Evolutionary conservation across 2,888 invertebrate species (phyloP).

Genomic region (Thera britannica): DNA sequence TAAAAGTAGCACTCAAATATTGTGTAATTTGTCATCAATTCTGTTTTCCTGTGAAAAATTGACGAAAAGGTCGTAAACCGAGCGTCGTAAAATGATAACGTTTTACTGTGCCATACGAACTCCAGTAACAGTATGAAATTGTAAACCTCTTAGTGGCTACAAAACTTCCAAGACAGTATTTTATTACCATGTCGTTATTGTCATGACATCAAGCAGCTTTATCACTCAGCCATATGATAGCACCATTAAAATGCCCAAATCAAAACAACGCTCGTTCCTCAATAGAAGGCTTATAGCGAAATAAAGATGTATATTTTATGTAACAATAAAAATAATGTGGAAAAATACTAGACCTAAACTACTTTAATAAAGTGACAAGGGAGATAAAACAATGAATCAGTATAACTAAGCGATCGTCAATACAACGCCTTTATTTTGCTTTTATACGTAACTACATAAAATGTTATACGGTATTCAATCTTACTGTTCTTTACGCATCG

Average conservation of each 20-base stretch:
- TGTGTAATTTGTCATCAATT: conserved; percentile 18
- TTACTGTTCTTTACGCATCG: conserved; percentile 33
- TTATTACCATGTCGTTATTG: conserved; percentile 20
- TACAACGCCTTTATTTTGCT: conserved; percentile 45
- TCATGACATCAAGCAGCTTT: conserved; percentile 16
- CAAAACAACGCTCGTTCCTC: conserved; percentile 8
- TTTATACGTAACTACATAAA: conserved; percentile 27
- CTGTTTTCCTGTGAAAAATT: conserved; percentile 22
- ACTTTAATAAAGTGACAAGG: conserved; percentile 11
- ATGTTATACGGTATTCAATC: conserved; percentile 49
- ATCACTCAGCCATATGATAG: conserved; percentile 11
- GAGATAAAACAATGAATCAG: conserved; percentile 15
- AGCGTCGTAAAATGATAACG: conserved; percentile 19
- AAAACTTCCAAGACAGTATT: conserved; percentile 15
- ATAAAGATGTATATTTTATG: conserved; percentile 3
- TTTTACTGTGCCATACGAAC: conserved; percentile 19
- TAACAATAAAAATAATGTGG: neutral
- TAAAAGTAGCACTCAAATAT: conserved; percentile 9
- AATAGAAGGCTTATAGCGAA: neutral
- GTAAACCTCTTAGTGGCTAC: conserved; percentile 12
- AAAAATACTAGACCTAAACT: conserved; percentile 5
- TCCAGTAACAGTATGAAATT: conserved; percentile 17
- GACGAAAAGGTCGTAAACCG: conserved; percentile 21
- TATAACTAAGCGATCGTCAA: conserved; percentile 40
- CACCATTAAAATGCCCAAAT: conserved; percentile 19